Percentiles rank a stretch among this genome's conserved stretches.
phyloP scores from a whole-genome alignment of 2,113 vertebrate genomes.

The Phaethon lepturus region DNA sequence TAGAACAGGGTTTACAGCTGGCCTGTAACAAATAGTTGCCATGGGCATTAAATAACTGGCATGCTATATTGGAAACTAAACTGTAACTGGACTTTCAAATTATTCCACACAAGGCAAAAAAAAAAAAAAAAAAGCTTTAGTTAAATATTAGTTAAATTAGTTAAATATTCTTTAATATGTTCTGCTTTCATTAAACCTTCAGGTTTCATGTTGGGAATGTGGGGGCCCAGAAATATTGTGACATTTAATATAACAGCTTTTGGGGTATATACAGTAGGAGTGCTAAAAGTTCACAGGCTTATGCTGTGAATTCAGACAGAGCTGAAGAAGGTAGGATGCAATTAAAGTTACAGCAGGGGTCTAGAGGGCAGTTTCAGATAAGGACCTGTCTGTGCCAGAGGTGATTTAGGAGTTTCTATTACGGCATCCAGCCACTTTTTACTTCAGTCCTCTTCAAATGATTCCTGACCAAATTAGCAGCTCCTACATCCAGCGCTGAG shows the following conservation, averaged over 20 bases:
- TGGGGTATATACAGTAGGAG: not conserved
- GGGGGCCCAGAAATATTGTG: not conserved
- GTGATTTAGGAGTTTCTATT: not conserved
- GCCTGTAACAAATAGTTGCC: not conserved
- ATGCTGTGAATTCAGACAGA: not conserved
- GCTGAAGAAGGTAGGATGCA: not conserved
- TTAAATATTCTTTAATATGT: not conserved
- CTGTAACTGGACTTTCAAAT: not conserved
- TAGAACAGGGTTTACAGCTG: not conserved
- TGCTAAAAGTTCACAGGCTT: not conserved
- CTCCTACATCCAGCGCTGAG: not conserved
- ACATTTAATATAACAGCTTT: not conserved
- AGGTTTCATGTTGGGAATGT: not conserved
- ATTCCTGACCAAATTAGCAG: not conserved
- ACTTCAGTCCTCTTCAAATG: not conserved
- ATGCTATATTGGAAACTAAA: not conserved
- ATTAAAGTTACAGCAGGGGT: not conserved
- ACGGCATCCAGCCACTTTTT: not conserved
- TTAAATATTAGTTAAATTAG: not conserved
- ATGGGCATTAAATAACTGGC: not conserved
- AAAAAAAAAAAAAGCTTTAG: not conserved
- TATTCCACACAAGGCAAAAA: not conserved
- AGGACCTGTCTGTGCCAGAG: not conserved
- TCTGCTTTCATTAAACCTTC: not conserved
- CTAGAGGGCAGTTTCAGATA: not conserved